Evolutionary conservation across 2,888 invertebrate genomes (phyloP).

Genomic region (Tiphia femorata): DNA sequence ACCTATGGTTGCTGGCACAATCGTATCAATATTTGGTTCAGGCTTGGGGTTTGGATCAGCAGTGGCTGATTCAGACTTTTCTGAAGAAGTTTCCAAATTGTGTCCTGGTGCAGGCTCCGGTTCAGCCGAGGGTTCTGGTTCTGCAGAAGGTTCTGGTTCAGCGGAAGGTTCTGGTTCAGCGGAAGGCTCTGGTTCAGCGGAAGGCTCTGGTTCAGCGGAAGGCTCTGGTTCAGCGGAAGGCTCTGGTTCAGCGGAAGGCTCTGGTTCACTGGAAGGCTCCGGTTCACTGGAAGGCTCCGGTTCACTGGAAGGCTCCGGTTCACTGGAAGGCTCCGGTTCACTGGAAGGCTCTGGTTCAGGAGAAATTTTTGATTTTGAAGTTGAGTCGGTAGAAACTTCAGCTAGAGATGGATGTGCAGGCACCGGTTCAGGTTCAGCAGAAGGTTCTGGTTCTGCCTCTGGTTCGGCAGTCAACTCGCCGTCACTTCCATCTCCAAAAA

Average conservation of each 20-base stretch:
- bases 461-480: constrained; percentile 34
- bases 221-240: constrained; percentile 44
- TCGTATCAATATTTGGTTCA: too few species aligned
- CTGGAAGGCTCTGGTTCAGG: constrained; percentile 34
- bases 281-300: constrained; percentile 47
- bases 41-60: constrained; percentile 38
- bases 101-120: constrained; percentile 41
- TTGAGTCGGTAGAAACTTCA: too few species aligned
- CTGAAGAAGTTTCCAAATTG: constrained; percentile 31
- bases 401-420: constrained; percentile 29
- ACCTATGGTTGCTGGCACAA: too few species aligned
- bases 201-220: constrained; percentile 43
- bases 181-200: constrained; percentile 47
- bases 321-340: constrained; percentile 40
- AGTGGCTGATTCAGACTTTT: constrained; percentile 36
- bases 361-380: constrained; percentile 37
- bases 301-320: constrained; percentile 39
- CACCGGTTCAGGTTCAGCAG: constrained; percentile 48
- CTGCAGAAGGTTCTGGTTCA: constrained; percentile 38
- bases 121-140: constrained; percentile 34
- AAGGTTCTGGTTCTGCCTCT: constrained; percentile 42
- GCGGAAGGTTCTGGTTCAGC: constrained; percentile 32
- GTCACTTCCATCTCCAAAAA: too few species aligned
- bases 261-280: constrained; percentile 51
- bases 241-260: constrained; percentile 47